phyloP scores from a whole-genome alignment of 2,113 vertebrate species.

The Rhinolophus ferrumequinum region DNA sequence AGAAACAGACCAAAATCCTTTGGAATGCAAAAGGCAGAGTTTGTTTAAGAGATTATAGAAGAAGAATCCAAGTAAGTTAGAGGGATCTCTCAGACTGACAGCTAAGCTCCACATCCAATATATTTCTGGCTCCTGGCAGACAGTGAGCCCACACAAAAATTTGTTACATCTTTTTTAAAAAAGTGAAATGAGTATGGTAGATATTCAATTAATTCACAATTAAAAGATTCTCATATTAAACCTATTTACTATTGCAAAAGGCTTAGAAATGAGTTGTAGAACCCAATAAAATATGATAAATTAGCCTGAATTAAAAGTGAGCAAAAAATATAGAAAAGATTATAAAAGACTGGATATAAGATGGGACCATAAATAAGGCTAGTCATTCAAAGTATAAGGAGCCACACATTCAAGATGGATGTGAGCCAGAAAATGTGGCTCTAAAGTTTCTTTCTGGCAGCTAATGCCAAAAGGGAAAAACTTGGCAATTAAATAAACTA shows the following conservation, averaged over 20 bases:
- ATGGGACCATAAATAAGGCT: not conserved
- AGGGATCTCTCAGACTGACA: not conserved
- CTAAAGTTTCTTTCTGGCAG: not conserved
- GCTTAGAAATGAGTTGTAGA: not conserved
- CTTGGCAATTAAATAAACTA: not conserved
- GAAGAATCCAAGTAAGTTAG: not conserved
- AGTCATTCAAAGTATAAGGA: not conserved
- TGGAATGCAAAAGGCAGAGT: not conserved
- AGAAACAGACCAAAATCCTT: not conserved
- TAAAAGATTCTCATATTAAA: not conserved
- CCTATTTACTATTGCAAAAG: not conserved
- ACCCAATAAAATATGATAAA: not conserved
- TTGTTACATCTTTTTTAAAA: not conserved
- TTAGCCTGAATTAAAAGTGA: not conserved
- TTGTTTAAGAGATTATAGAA: not conserved
- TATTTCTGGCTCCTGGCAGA: not conserved
- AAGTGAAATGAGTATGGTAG: not conserved
- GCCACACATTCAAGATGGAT: not conserved
- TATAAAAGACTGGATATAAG: not conserved
- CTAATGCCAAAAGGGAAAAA: constrained; percentile 2
- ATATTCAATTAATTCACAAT: not conserved
- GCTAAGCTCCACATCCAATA: not conserved
- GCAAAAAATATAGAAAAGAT: not conserved
- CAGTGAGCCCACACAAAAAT: not conserved
- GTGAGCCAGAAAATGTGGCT: not conserved